Conservation (phyloP, 2,797 vertebrate species). For the Parauchenoglanis punctatus region DNA sequence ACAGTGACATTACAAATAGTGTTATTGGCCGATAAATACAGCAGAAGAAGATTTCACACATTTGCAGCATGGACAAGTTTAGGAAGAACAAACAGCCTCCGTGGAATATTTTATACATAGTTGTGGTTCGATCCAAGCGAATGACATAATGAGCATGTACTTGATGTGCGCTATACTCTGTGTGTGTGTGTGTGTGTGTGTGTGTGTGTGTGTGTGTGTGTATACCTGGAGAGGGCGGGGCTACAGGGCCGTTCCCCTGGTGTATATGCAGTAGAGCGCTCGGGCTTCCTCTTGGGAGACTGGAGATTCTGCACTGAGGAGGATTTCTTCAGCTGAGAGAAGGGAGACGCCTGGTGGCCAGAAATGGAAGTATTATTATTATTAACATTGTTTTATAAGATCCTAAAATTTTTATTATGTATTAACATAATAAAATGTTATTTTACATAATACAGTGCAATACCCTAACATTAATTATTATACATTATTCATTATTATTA, state of each 20-base stretch:
- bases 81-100: background rate
- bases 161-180: background rate
- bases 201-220: background rate
- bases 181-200: background rate
- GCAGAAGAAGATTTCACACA: constrained; percentile 22
- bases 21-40: background rate
- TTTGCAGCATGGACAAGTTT: background rate
- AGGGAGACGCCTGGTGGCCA: constrained; percentile 79
- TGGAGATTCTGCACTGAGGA: constrained; percentile 79
- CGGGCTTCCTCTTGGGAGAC: constrained; percentile 68
- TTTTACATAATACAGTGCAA: background rate
- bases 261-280: constrained; percentile 77
- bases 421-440: background rate
- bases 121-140: background rate
- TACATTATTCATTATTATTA: background rate
- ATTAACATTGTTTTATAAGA: background rate
- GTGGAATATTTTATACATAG: background rate
- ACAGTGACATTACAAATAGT: constrained; percentile 21
- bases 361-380: constrained; percentile 26
- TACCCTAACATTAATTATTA: background rate
- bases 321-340: constrained; percentile 76
- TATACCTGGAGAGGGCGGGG: constrained; percentile 68
- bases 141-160: background rate
- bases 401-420: background rate
- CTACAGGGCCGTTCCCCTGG: constrained; percentile 62